Evolutionary conservation across 2,888 invertebrate species (phyloP).

Genomic region (Atherix ibis): DNA sequence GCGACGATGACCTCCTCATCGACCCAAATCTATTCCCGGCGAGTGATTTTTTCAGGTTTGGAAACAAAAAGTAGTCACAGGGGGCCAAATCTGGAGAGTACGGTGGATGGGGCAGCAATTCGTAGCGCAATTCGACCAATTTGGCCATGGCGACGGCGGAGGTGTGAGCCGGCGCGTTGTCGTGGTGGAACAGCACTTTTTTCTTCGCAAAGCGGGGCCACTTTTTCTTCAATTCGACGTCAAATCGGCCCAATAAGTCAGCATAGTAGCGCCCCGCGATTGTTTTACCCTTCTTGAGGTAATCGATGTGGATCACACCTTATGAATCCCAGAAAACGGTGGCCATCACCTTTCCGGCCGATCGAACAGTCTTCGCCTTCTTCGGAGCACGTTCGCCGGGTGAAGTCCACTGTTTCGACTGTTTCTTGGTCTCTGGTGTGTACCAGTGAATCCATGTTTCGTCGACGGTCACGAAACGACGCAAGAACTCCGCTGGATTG

Average conservation of each 20-base stretch:
- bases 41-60: not conserved
- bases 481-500: slow-evolving; percentile 5
- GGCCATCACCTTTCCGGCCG: no score
- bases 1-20: not conserved
- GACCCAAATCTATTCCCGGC: not conserved
- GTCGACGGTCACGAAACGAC: slow-evolving; percentile 3
- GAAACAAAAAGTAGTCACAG: not conserved
- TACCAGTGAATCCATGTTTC: slow-evolving; percentile 6
- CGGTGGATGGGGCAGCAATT: not conserved
- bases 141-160: not conserved
- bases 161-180: not conserved
- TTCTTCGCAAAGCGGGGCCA: not conserved
- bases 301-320: slow-evolving; percentile 4
- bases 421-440: slow-evolving; percentile 6
- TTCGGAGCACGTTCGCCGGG: slow-evolving; percentile 6
- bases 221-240: not conserved
- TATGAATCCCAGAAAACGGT: slow-evolving; percentile 6
- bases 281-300: slow-evolving; percentile 5
- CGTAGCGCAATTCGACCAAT: not conserved
- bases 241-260: not conserved
- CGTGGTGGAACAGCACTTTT: not conserved
- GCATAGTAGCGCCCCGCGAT: slow-evolving; percentile 4
- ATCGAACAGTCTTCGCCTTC: slow-evolving; percentile 6
- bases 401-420: slow-evolving; percentile 6
- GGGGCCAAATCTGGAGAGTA: not conserved